These are phyloP conservation scores for Drosophila anomalata DNA, from an alignment of 2,888 invertebrate genomes.

Conservation along the genomic window DNA sequence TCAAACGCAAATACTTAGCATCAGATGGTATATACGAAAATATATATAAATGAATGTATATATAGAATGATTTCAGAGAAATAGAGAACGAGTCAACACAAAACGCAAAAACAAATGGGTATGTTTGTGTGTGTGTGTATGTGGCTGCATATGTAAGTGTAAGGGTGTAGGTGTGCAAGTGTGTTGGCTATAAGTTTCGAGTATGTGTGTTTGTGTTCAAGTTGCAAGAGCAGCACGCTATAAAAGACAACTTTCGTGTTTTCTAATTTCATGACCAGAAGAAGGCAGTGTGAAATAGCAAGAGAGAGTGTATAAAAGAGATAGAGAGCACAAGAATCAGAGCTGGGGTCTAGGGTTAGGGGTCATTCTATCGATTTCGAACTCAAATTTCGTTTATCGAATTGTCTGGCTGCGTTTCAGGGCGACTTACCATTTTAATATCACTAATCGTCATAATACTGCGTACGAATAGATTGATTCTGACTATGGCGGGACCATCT, in stretches of 20 bases:
- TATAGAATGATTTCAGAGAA: slow-evolving; percentile 21
- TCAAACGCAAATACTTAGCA: slow-evolving; percentile 40
- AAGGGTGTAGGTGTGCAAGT: neutral
- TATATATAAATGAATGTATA: slow-evolving; percentile 15
- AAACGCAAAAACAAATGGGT: slow-evolving; percentile 32
- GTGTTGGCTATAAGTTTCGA: slow-evolving; percentile 22
- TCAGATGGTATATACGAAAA: slow-evolving; percentile 27
- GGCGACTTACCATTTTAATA: slow-evolving; percentile 98
- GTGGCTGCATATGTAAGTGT: neutral
- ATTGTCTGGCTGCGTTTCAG: slow-evolving; percentile 26
- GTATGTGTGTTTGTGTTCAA: slow-evolving; percentile 6
- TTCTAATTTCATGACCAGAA: slow-evolving; percentile 38
- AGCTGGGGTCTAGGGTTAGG: slow-evolving; percentile 5
- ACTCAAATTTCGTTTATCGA: too few species aligned
- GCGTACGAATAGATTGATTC: slow-evolving; percentile 98
- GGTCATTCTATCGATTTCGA: slow-evolving; percentile 27
- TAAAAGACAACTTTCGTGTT: slow-evolving; percentile 14
- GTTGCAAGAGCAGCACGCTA: slow-evolving; percentile 29
- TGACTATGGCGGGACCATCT: slow-evolving; percentile 98
- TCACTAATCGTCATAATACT: slow-evolving; percentile 99
- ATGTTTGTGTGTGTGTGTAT: slow-evolving; percentile 25
- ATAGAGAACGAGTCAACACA: slow-evolving; percentile 33
- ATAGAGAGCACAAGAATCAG: slow-evolving; percentile 17
- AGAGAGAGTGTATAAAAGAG: slow-evolving; percentile 9
- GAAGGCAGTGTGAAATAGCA: slow-evolving; percentile 26